Evolutionary conservation across 2,797 vertebrate genomes (phyloP).

Genomic region (Xyrichtys novacula): DNA sequence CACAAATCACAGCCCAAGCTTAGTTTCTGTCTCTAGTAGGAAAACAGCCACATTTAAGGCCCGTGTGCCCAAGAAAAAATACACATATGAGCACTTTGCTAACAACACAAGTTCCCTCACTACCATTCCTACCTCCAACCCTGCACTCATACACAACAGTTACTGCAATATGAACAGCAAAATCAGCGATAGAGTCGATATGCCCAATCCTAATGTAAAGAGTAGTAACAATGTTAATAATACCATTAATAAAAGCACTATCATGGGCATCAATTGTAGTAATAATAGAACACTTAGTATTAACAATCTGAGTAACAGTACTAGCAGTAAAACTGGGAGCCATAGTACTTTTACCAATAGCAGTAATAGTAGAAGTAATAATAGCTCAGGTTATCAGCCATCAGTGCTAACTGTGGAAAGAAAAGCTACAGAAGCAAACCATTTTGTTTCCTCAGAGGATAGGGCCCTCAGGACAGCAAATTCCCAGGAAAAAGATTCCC

Average conservation of each 20-base stretch:
- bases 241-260: slow-evolving; percentile 61
- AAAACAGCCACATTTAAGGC: slow-evolving; percentile 95
- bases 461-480: slow-evolving; percentile 63
- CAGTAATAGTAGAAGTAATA: slow-evolving; percentile 72
- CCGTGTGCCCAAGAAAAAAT: slow-evolving; percentile 89
- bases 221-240: slow-evolving; percentile 66
- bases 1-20: slow-evolving; percentile 73
- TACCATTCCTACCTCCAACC: slow-evolving; percentile 74
- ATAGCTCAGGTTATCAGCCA: slow-evolving; percentile 79
- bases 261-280: slow-evolving; percentile 44
- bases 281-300: slow-evolving; percentile 51
- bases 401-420: slow-evolving; percentile 66
- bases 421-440: slow-evolving; percentile 66
- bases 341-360: slow-evolving; percentile 67
- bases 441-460: slow-evolving; percentile 59
- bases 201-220: slow-evolving; percentile 57
- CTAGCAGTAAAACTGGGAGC: slow-evolving; percentile 65
- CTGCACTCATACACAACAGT: slow-evolving; percentile 68
- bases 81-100: slow-evolving; percentile 86
- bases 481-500: slow-evolving; percentile 64
- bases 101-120: slow-evolving; percentile 67
- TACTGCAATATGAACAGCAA: slow-evolving; percentile 68
- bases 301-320: slow-evolving; percentile 51
- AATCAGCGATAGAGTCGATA: slow-evolving; percentile 53
- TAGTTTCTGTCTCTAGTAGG: slow-evolving; percentile 86